A percentile compares a stretch with the other conserved stretches of the same genome.
Evolutionary conservation across 92 coral and sea anemone species (phyloP).

Genomic region (Phenganax subtilis): DNA sequence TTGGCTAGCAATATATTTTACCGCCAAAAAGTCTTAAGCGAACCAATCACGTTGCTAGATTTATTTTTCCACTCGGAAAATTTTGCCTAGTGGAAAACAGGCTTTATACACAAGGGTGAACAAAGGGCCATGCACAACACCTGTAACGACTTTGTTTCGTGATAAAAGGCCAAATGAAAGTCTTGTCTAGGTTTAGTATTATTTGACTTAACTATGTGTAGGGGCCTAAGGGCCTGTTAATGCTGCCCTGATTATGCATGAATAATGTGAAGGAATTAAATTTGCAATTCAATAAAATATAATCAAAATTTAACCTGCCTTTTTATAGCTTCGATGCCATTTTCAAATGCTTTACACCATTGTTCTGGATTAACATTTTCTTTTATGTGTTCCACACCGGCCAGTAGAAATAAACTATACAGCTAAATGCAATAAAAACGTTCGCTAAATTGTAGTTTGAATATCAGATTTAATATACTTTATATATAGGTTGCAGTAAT

Average conservation of each 20-base stretch:
- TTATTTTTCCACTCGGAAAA: no score
- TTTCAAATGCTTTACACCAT: conserved; percentile 72
- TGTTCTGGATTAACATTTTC: conserved; percentile 50
- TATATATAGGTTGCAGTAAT: not conserved
- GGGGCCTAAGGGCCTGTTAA: no score
- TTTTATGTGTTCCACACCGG: conserved; percentile 64
- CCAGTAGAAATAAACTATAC: conserved; percentile 74
- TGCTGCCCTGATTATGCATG: not conserved
- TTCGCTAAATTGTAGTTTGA: not conserved
- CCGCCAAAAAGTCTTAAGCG: no score
- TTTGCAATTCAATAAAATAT: not conserved
- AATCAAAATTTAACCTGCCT: conserved; percentile 50
- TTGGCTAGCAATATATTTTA: no score
- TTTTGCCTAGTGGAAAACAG: no score
- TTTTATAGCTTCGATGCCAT: conserved; percentile 73
- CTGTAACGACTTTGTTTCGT: no score
- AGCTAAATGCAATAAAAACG: conserved; percentile 47
- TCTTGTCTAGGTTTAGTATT: no score
- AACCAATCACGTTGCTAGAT: no score
- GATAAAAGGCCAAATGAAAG: no score
- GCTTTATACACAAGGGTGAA: no score
- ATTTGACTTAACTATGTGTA: no score
- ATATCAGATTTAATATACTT: not conserved
- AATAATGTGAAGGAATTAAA: not conserved
- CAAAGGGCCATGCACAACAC: no score